Base-by-base conservation (phyloP, 1,140 invertebrate species). In the Phthorimaea operculella region DNA sequence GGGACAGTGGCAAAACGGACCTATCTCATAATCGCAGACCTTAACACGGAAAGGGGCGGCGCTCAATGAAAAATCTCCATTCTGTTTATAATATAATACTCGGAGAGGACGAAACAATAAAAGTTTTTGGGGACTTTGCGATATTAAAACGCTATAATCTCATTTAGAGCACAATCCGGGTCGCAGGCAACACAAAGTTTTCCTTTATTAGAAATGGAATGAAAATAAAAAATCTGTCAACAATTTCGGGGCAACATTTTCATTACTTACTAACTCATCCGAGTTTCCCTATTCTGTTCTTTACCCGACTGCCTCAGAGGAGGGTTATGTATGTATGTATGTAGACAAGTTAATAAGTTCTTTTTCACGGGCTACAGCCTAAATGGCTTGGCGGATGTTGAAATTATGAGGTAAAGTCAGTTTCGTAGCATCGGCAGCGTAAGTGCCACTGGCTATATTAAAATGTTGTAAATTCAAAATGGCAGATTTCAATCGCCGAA, bases 61-160 rank as follows among this genome's bases (percentile, higher is more conserved):
- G 68, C 72, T 76, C 71, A 73, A 76, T 77, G 66, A 76, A 74
- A 75, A 73, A 76, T 70, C 66, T 69, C 65, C 55, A 60, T 63
- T 64, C 66, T 69, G 71, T 74, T 73, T 69, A 72, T 75, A 70
- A 76, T 69, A 72, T 75, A 70, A 76, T 69, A 67, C 66, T 58
- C 54, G 58, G 66, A 63, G 66, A 69, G 60, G 66, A 55, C 64
- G 64, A 72, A 70, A 75, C 70, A 77, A 77, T 75, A 75, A 75
- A 78, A 78, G 66, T 74, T 78, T 70, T 60, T 57, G 52, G 55
- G 60, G 58, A 60, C 68, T 61, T 59, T 69, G 71, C 68, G 61
- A 76, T 79, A 78, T 79, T 82, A 76, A 82, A 78, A 77, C 66
- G 66, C 57, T 56, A 75, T 79, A 82, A 82, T 76, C 75, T 70